These are phyloP conservation scores for Colostygia pectinataria DNA, from an alignment of 2,888 invertebrate genomes.

Conservation along the genomic window DNA sequence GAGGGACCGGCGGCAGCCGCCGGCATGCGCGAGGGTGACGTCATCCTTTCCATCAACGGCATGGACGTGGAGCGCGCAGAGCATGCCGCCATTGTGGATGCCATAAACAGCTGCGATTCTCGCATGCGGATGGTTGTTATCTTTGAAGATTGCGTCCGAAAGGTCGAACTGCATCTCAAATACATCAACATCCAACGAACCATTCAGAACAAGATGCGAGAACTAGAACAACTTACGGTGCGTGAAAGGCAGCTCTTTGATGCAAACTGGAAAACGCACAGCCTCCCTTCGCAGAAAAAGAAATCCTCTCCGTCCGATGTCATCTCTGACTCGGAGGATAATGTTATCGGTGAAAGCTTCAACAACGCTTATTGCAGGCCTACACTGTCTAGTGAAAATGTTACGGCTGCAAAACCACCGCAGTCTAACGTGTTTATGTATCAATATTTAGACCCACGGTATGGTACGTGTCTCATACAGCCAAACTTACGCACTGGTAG, in stretches of 20 bases:
- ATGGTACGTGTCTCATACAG: slow-evolving; percentile 87
- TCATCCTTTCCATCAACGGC: slow-evolving; percentile 98
- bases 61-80: slow-evolving; percentile 97
- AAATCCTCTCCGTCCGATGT: slow-evolving; percentile 83
- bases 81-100: slow-evolving; percentile 95
- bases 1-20: slow-evolving; percentile 96
- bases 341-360: slow-evolving; percentile 69
- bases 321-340: slow-evolving; percentile 70
- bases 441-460: slow-evolving; percentile 88
- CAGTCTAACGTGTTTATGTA: slow-evolving; percentile 82
- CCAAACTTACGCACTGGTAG: slow-evolving; percentile 86
- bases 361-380: slow-evolving; percentile 88
- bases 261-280: slow-evolving; percentile 95
- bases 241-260: slow-evolving; percentile 92
- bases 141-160: slow-evolving; percentile 97
- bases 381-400: slow-evolving; percentile 92
- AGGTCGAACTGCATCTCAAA: slow-evolving; percentile 95
- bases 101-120: slow-evolving; percentile 94
- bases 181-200: slow-evolving; percentile 94
- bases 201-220: slow-evolving; percentile 92
- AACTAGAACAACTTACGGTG: slow-evolving; percentile 91
- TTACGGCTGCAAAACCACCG: slow-evolving; percentile 76
- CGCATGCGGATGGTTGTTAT: slow-evolving; percentile 98
- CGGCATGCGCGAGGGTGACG: slow-evolving; percentile 98
- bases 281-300: slow-evolving; percentile 92